phyloP scores from a whole-genome alignment of 2,113 vertebrate genomes.

The Motacilla alba region DNA sequence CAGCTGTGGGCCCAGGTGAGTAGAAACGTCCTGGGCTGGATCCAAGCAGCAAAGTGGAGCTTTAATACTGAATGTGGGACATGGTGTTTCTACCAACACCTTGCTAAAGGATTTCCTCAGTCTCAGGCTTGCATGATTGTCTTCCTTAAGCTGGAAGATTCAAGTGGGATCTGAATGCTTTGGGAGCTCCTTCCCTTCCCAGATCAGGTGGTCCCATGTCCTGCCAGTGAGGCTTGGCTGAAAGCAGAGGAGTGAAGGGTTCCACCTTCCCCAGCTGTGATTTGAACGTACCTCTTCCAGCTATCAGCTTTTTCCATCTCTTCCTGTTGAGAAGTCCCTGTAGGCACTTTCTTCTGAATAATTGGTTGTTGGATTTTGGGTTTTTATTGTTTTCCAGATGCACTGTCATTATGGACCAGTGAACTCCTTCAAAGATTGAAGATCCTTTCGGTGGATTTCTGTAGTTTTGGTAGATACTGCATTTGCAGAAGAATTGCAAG shows the following conservation, averaged over 20 bases:
- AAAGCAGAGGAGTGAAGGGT: background rate
- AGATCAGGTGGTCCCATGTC: accelerated
- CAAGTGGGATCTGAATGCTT: background rate
- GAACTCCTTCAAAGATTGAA: background rate
- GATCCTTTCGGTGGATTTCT: background rate
- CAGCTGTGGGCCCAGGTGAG: background rate
- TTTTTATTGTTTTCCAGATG: background rate
- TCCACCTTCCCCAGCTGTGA: background rate
- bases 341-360: background rate
- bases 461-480: background rate
- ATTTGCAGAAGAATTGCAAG: background rate
- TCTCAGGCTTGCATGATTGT: background rate
- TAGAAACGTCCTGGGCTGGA: background rate
- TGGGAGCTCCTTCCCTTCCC: background rate
- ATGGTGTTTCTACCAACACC: background rate
- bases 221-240: background rate
- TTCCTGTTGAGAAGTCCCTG: background rate
- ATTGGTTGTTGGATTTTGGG: background rate
- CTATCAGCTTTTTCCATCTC: background rate
- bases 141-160: background rate
- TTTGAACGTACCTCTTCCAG: background rate
- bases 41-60: background rate
- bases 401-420: background rate
- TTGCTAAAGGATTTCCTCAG: background rate
- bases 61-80: background rate